Evolutionary conservation across 2,113 vertebrate species (phyloP).

Genomic region (Nothobranchius kuhntae): DNA sequence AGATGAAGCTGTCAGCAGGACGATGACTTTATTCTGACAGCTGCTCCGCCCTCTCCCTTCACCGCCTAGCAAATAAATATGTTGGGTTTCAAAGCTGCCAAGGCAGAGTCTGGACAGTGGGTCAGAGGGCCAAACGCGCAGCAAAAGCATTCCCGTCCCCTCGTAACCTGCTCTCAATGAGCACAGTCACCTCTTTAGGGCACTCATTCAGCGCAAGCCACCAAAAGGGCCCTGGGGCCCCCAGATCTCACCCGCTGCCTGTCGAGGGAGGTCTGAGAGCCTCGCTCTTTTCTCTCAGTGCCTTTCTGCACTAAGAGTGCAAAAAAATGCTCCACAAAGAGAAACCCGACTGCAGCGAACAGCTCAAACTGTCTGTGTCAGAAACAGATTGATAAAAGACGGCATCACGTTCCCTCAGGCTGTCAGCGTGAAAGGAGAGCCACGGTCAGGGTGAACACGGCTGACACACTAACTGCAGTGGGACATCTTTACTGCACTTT

Average conservation of each 20-base stretch:
- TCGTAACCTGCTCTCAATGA: constrained; percentile 72
- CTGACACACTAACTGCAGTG: constrained; percentile 35
- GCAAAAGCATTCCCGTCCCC: constrained; percentile 73
- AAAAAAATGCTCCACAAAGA: constrained; percentile 49
- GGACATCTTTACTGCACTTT: background rate
- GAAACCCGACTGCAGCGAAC: constrained; percentile 11
- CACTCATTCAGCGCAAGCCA: constrained; percentile 64
- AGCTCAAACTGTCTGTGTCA: constrained; percentile 32
- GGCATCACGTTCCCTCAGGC: constrained; percentile 16
- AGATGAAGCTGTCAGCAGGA: constrained; percentile 77
- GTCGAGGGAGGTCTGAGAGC: constrained; percentile 42
- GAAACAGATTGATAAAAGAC: constrained; percentile 33
- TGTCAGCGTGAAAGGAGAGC: constrained; percentile 18
- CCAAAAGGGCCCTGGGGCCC: constrained; percentile 57
- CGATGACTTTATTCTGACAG: constrained; percentile 72
- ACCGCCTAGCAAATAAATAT: constrained; percentile 72
- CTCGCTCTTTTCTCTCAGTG: constrained; percentile 34
- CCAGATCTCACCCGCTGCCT: constrained; percentile 66
- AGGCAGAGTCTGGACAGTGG: constrained; percentile 66
- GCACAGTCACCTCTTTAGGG: constrained; percentile 64
- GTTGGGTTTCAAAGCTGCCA: constrained; percentile 69
- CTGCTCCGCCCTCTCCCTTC: constrained; percentile 69
- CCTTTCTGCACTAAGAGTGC: constrained; percentile 32
- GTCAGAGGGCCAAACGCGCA: constrained; percentile 70
- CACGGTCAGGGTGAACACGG: constrained; percentile 10